Conservation (phyloP, 2,797 vertebrate genomes). For the Artibeus jamaicensis region DNA sequence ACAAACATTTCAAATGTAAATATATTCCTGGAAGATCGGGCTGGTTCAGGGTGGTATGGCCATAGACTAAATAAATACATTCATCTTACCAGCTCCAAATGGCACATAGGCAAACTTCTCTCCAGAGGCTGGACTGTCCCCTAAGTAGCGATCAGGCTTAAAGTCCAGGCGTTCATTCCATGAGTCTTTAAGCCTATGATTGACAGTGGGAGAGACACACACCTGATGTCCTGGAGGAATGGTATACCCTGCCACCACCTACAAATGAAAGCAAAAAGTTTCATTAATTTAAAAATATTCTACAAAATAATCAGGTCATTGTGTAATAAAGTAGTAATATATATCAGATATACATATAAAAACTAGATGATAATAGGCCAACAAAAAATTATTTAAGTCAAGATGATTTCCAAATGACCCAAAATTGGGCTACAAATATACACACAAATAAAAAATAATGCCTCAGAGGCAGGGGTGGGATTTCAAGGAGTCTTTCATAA, state of each 20-base stretch:
- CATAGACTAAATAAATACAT: background rate
- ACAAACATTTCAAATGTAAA: slow-evolving; percentile 5
- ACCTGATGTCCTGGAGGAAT: slow-evolving; percentile 97
- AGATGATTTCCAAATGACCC: background rate
- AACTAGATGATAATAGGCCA: slow-evolving; percentile 16
- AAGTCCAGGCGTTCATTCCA: slow-evolving; percentile 91
- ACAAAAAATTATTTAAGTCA: slow-evolving; percentile 26
- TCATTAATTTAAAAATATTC: background rate
- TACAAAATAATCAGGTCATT: background rate
- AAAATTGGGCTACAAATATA: background rate
- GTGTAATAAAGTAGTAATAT: background rate
- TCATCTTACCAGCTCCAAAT: slow-evolving; percentile 93
- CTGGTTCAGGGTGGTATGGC: no score
- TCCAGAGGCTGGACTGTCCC: slow-evolving; percentile 89
- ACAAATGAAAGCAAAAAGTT: background rate
- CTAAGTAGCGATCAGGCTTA: slow-evolving; percentile 92
- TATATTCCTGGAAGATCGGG: background rate
- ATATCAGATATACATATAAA: background rate
- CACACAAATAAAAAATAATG: background rate
- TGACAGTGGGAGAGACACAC: slow-evolving; percentile 97
- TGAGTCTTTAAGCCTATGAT: slow-evolving; percentile 93
- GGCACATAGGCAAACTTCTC: slow-evolving; percentile 97
- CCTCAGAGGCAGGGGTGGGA: background rate
- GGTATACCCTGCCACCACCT: slow-evolving; percentile 92
- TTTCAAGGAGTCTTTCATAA: slow-evolving; percentile 2